Conservation (phyloP, 2,888 invertebrate species). For the Cynaeus angustus region DNA sequence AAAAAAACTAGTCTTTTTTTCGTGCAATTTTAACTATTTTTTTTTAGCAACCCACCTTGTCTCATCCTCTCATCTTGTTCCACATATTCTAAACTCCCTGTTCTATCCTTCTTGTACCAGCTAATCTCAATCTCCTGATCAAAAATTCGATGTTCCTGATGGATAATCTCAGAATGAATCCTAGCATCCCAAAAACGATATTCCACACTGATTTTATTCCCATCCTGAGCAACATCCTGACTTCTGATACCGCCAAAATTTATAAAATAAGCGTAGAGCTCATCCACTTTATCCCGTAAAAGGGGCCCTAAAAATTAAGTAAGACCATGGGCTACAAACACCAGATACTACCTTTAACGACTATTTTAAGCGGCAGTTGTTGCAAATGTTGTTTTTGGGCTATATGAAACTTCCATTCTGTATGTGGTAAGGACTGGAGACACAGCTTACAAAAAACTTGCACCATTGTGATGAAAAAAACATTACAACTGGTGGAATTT, state of each 20-base stretch:
- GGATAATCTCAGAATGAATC: background rate
- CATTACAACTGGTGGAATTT: too few species aligned
- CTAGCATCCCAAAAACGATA: background rate
- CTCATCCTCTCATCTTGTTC: background rate
- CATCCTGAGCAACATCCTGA: background rate
- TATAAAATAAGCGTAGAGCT: background rate
- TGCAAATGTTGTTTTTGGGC: background rate
- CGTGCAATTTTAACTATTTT: too few species aligned
- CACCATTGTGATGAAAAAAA: background rate
- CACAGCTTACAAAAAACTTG: background rate
- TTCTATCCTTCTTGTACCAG: background rate
- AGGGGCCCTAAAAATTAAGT: background rate
- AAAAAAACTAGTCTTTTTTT: too few species aligned
- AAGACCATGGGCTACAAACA: background rate
- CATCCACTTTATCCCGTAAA: constrained; percentile 1
- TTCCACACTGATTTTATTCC: background rate
- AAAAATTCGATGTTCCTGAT: background rate
- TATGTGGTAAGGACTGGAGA: background rate
- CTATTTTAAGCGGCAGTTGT: background rate
- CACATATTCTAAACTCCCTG: background rate
- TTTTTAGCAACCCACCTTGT: background rate
- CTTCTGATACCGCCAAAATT: background rate
- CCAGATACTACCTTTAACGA: background rate
- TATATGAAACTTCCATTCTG: background rate
- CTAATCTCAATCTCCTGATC: background rate